These are phyloP conservation scores for Micrastur ruficollis DNA, from an alignment of 2,797 vertebrate species.

Conservation along the genomic window DNA sequence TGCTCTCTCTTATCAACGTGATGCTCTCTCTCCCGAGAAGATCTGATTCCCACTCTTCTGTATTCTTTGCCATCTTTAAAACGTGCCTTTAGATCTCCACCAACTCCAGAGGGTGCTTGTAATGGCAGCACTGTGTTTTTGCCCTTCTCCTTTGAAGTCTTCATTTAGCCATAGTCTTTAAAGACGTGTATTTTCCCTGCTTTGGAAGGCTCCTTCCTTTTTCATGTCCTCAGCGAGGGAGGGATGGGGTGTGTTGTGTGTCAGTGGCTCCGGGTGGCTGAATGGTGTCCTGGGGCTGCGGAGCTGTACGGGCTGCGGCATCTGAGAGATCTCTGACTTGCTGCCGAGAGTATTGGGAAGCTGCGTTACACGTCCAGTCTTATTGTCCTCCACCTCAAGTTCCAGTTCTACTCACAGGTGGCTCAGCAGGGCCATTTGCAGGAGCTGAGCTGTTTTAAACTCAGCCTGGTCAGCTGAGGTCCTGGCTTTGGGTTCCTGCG, in stretches of 20 bases:
- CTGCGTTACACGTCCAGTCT: neutral
- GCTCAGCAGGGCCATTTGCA: neutral
- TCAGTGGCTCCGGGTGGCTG: neutral
- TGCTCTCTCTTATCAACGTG: neutral
- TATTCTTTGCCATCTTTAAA: neutral
- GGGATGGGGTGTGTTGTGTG: accelerated
- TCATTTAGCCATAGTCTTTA: neutral
- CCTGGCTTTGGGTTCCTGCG: neutral
- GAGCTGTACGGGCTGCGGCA: neutral
- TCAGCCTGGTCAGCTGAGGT: neutral
- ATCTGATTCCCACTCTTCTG: neutral
- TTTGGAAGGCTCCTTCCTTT: neutral
- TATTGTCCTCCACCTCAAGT: neutral
- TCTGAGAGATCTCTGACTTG: neutral
- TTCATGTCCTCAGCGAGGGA: neutral
- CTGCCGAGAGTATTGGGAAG: neutral
- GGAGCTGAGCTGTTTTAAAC: neutral
- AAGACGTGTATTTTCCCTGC: neutral
- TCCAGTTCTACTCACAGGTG: neutral
- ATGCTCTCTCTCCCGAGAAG: neutral
- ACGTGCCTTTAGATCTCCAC: neutral
- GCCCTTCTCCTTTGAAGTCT: neutral
- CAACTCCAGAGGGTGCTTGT: neutral
- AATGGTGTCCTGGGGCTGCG: neutral
- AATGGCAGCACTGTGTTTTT: neutral